phyloP scores from a whole-genome alignment of 2,797 vertebrate species.

The Acanthurus lineatus region DNA sequence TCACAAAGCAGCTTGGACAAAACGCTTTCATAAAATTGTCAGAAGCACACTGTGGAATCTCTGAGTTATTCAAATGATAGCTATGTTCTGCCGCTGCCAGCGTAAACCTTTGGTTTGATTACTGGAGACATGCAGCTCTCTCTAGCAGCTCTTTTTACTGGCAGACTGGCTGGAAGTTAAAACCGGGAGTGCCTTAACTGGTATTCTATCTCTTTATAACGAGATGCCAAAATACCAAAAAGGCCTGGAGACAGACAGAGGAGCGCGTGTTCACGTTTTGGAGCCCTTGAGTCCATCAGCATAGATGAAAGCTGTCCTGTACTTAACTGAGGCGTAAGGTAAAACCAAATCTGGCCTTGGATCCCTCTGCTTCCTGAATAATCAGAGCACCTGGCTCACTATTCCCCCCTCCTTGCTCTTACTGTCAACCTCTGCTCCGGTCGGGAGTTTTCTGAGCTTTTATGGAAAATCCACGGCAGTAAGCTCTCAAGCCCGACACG shows the following conservation, averaged over 20 bases:
- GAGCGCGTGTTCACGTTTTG: conserved; percentile 40
- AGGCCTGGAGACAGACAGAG: conserved; percentile 40
- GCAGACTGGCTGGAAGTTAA: conserved; percentile 65
- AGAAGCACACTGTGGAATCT: conserved; percentile 47
- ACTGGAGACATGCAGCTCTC: conserved; percentile 63
- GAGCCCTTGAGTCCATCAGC: conserved; percentile 48
- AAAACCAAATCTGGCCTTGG: conserved; percentile 52
- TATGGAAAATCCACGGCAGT: conserved; percentile 48
- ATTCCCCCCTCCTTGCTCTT: conserved; percentile 44
- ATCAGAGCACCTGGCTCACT: conserved; percentile 47
- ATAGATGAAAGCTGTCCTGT: conserved; percentile 64
- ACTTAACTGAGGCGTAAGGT: conserved; percentile 36
- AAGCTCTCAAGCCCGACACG: conserved; percentile 46
- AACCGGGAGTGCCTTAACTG: conserved; percentile 57
- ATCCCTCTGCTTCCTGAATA: conserved; percentile 59
- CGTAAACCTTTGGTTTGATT: conserved; percentile 71
- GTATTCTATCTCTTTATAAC: conserved; percentile 48
- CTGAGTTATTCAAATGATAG: conserved; percentile 63
- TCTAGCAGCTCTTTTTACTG: conserved; percentile 71
- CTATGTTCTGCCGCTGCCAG: conserved; percentile 62
- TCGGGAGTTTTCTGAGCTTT: conserved; percentile 38
- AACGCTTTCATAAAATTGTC: conserved; percentile 55
- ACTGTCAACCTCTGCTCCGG: conserved; percentile 47
- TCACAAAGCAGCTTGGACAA: conserved; percentile 50
- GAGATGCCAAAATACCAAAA: conserved; percentile 48